Evolutionary conservation across 2,113 vertebrate species (phyloP).

Genomic region (Caranx melampygus): DNA sequence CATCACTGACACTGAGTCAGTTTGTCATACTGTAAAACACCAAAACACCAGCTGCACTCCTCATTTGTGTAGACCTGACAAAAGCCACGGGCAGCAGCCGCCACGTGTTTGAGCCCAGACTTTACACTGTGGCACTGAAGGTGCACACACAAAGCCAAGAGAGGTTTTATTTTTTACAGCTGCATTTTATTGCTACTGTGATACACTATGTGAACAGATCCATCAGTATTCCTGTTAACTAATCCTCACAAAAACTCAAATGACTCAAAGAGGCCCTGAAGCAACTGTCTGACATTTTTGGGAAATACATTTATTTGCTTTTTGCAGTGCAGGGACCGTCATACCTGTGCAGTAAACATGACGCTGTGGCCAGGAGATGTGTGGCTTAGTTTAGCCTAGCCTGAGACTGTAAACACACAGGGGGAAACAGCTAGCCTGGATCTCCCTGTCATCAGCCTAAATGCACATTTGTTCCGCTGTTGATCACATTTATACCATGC

Average conservation of each 20-base stretch:
- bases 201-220: neutral
- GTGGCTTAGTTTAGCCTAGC: neutral
- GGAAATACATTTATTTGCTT: neutral
- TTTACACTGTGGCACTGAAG: neutral
- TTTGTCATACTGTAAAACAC: conserved; percentile 47
- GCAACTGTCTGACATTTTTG: neutral
- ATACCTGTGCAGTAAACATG: neutral
- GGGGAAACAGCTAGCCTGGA: neutral
- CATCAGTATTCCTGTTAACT: neutral
- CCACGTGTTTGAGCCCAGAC: conserved; percentile 17
- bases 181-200: neutral
- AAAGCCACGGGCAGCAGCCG: neutral
- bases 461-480: neutral
- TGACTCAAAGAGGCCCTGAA: neutral
- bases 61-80: conserved; percentile 36
- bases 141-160: neutral
- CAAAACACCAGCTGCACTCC: conserved; percentile 58
- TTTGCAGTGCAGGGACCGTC: neutral
- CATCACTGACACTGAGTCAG: conserved; percentile 40
- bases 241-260: neutral
- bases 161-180: neutral
- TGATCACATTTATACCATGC: neutral
- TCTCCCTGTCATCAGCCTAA: neutral
- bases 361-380: neutral
- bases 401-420: too few species aligned